Conservation (phyloP, 2,113 vertebrate genomes). For the Aythya baeri region DNA sequence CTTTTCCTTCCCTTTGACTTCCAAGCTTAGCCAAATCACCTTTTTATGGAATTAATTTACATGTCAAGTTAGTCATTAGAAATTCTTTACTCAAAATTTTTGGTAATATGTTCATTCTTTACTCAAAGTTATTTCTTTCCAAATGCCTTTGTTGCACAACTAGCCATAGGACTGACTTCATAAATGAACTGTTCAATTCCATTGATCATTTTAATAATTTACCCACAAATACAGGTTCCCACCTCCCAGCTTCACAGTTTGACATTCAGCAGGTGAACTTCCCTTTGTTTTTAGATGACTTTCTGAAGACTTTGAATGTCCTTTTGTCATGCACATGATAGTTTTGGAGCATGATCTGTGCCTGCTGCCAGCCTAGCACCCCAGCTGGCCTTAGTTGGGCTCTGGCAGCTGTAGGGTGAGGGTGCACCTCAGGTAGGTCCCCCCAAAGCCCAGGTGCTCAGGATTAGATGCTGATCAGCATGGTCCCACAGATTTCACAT, state of each 20-base stretch:
- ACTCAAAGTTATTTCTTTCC: not conserved
- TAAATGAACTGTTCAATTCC: not conserved
- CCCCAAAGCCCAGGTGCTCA: not conserved
- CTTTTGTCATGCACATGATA: not conserved
- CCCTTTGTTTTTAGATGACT: not conserved
- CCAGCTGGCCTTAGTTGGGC: not conserved
- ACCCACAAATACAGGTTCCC: not conserved
- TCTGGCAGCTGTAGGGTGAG: not conserved
- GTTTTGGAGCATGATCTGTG: not conserved
- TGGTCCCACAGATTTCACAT: fast-evolving
- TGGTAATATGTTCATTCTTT: not conserved
- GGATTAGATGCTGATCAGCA: not conserved
- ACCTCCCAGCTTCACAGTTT: not conserved
- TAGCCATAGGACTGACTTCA: not conserved
- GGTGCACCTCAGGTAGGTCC: not conserved
- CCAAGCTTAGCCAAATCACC: not conserved
- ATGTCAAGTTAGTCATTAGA: not conserved
- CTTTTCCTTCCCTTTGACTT: constrained; percentile 29
- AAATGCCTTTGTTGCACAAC: not conserved
- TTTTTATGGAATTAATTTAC: not conserved
- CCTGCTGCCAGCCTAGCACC: not conserved
- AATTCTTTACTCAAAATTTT: not conserved
- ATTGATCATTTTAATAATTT: not conserved
- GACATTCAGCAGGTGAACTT: not conserved
- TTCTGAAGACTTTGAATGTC: not conserved